These are phyloP conservation scores for Montifringilla adamsi DNA, from an alignment of 2,113 vertebrate species.

Conservation along the genomic window DNA sequence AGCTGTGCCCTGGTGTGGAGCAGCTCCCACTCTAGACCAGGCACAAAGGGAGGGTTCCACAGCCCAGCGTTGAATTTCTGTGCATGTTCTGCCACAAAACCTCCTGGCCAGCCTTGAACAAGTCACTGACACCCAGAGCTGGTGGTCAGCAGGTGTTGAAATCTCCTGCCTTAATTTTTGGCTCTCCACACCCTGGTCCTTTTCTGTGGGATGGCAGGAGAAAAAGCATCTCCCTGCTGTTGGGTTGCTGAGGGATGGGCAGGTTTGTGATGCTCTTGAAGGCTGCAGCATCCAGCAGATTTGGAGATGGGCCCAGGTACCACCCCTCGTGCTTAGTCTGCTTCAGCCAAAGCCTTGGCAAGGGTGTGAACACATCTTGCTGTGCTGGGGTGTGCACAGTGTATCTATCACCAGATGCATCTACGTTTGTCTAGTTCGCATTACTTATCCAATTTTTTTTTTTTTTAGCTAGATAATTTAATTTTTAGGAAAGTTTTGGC, in stretches of 20 bases:
- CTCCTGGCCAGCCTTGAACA: neutral
- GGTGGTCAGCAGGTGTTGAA: accelerated
- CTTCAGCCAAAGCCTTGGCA: neutral
- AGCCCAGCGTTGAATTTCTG: accelerated
- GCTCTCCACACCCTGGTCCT: neutral
- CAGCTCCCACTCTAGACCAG: accelerated
- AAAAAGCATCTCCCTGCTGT: neutral
- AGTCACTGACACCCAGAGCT: neutral
- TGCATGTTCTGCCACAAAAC: neutral
- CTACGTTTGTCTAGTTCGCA: accelerated
- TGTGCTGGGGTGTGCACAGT: accelerated
- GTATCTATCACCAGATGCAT: accelerated
- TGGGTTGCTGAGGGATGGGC: neutral
- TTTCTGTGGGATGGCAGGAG: neutral
- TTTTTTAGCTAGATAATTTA: neutral
- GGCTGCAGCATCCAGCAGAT: neutral
- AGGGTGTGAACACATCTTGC: accelerated
- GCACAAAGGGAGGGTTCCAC: neutral
- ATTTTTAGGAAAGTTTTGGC: neutral
- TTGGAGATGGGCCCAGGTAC: no score
- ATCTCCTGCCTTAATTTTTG: neutral
- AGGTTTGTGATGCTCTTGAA: neutral
- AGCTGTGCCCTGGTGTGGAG: neutral
- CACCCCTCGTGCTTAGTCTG: accelerated
- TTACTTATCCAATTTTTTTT: neutral